Evolutionary conservation across 2,888 invertebrate species (phyloP).

Genomic region (Lasioglossum oenotherae): DNA sequence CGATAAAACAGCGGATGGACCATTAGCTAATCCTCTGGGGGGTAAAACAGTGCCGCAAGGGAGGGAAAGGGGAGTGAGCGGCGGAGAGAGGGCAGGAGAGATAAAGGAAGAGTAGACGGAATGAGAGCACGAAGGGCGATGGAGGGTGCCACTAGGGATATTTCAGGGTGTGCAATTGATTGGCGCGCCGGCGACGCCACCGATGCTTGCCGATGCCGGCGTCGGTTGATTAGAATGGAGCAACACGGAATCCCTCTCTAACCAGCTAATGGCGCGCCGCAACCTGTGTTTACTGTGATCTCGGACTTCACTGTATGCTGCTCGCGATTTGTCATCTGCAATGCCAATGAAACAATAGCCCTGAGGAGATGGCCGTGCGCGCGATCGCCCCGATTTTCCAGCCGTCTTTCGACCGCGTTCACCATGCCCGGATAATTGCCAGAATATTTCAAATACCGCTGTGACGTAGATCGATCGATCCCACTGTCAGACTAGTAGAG

Average conservation of each 20-base stretch:
- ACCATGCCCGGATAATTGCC: background rate
- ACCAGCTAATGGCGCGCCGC: constrained; percentile 83
- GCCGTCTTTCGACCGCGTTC: constrained; percentile 17
- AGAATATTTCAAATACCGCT: background rate
- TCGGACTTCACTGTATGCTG: constrained; percentile 78
- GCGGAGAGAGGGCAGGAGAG: background rate
- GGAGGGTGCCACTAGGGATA: constrained; percentile 71
- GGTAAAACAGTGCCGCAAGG: constrained; percentile 77
- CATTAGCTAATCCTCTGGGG: constrained; percentile 82
- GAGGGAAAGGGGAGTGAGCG: constrained; percentile 31
- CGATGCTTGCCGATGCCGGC: constrained; percentile 73
- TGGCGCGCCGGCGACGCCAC: constrained; percentile 76
- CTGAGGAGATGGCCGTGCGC: constrained; percentile 34
- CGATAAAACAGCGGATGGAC: constrained; percentile 82
- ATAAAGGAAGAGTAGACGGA: constrained; percentile 57
- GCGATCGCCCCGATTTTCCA: constrained; percentile 38
- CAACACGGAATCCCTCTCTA: constrained; percentile 84
- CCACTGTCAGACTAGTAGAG: background rate
- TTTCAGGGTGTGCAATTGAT: constrained; percentile 82
- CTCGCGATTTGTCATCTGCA: constrained; percentile 82
- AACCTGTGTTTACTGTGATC: constrained; percentile 83
- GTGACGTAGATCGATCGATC: background rate
- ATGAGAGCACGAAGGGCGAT: constrained; percentile 60
- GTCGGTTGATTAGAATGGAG: constrained; percentile 83
- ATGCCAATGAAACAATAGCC: constrained; percentile 80